A percentile compares a stretch with the other conserved stretches of the same genome.
phyloP scores from a whole-genome alignment of 2,888 invertebrate species.

The Pollenia amentaria region DNA sequence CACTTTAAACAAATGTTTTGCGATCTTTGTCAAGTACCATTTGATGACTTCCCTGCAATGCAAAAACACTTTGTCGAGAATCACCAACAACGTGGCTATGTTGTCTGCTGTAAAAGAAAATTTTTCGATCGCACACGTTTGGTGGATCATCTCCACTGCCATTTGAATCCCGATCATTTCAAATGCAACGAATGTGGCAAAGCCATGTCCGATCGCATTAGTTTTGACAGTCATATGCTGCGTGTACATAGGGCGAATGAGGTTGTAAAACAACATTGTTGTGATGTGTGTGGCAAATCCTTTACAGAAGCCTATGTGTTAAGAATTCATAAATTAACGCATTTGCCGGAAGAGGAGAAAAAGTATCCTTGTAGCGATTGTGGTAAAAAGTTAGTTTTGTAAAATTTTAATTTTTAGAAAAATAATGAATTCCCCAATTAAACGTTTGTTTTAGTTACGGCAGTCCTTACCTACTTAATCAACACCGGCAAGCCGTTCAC shows the following conservation, averaged over 20 bases:
- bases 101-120: conserved; percentile 83
- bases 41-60: conserved; percentile 61
- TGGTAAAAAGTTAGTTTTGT: conserved; percentile 79
- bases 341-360: conserved; percentile 82
- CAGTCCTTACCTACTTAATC: conserved; percentile 35
- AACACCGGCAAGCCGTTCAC: conserved; percentile 58
- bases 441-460: conserved; percentile 49
- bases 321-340: conserved; percentile 81
- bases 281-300: conserved; percentile 77
- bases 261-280: conserved; percentile 78
- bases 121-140: conserved; percentile 82
- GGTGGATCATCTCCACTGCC: conserved; percentile 83
- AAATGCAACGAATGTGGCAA: conserved; percentile 81
- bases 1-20: conserved; percentile 53
- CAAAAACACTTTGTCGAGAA: conserved; percentile 62
- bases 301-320: conserved; percentile 80
- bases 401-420: conserved; percentile 64
- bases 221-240: conserved; percentile 76
- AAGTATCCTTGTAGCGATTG: conserved; percentile 82
- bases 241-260: conserved; percentile 79
- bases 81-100: conserved; percentile 79
- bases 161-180: conserved; percentile 83
- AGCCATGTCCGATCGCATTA: conserved; percentile 79
- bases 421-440: neutral
- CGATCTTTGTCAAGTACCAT: conserved; percentile 47